Evolutionary conservation across 2,113 vertebrate genomes (phyloP).

Genomic region (Platichthys flesus): DNA sequence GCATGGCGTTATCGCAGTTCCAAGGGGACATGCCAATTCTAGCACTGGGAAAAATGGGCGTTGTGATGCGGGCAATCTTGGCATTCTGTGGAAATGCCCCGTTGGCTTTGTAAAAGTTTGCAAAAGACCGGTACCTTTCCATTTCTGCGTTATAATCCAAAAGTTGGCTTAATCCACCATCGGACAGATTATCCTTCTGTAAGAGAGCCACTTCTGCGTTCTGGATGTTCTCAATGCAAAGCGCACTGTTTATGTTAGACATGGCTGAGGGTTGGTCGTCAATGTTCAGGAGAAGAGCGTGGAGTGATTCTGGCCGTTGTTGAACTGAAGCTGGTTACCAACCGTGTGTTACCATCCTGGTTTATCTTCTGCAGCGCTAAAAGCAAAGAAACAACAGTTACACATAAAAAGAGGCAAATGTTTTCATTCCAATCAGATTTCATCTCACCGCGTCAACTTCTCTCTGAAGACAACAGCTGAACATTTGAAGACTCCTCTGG

Average conservation of each 20-base stretch:
- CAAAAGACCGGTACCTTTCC: conserved; percentile 95
- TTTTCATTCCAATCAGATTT: conserved; percentile 51
- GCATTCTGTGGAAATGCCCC: conserved; percentile 94
- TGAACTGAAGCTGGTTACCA: conserved; percentile 75
- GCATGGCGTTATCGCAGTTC: conserved; percentile 94
- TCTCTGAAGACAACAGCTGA: conserved; percentile 29
- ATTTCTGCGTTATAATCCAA: conserved; percentile 98
- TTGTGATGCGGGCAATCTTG: conserved; percentile 95
- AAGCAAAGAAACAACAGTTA: conserved; percentile 78
- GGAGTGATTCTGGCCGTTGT: conserved; percentile 69
- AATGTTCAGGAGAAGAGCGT: conserved; percentile 58
- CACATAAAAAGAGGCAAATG: conserved; percentile 62
- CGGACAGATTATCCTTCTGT: conserved; percentile 94
- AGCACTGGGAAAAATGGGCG: conserved; percentile 93
- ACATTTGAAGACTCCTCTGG: conserved; percentile 54
- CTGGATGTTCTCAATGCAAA: conserved; percentile 93
- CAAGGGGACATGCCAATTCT: conserved; percentile 96
- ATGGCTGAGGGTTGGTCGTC: conserved; percentile 75
- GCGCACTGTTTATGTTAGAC: conserved; percentile 92
- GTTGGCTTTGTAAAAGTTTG: conserved; percentile 95
- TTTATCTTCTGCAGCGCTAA: conserved; percentile 76
- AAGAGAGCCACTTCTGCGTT: conserved; percentile 89
- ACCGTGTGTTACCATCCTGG: conserved; percentile 81
- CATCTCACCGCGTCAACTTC: conserved; percentile 42
- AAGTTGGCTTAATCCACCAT: conserved; percentile 93